Evolutionary conservation across 30 jellyfish, hydroid and myxozoan species (phyloP).

Genomic region (Hydractinia symbiolongicarpus): DNA sequence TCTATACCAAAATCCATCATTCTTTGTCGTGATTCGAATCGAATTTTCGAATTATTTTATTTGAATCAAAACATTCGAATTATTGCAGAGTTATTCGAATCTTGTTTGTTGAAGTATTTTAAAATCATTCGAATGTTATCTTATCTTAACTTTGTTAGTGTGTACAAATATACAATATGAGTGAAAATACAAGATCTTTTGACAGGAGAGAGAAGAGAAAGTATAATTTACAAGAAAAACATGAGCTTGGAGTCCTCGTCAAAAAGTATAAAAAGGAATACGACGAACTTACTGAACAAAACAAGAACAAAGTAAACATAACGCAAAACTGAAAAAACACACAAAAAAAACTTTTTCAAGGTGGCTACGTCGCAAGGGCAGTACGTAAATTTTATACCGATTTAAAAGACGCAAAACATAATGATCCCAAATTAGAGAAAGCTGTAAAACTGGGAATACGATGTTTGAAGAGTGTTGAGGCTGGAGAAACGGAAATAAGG

Average conservation of each 20-base stretch:
- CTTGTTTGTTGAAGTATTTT: too few species aligned
- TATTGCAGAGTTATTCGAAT: too few species aligned
- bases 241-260: constrained; percentile 22
- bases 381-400: constrained; percentile 59
- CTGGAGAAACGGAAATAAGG: constrained; percentile 6
- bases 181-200: not conserved
- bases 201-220: constrained; percentile 7
- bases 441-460: constrained; percentile 64
- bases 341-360: constrained; percentile 22
- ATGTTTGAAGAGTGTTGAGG: constrained; percentile 14
- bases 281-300: constrained; percentile 22
- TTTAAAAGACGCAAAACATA: constrained; percentile 40
- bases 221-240: constrained; percentile 24
- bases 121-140: too few species aligned
- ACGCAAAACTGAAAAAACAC: constrained; percentile 41
- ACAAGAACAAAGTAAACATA: constrained; percentile 32
- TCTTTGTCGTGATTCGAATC: too few species aligned
- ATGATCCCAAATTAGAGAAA: constrained; percentile 43
- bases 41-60: too few species aligned
- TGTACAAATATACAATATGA: too few species aligned
- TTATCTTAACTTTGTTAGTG: too few species aligned
- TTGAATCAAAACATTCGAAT: too few species aligned
- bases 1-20: too few species aligned
- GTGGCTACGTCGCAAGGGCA: constrained; percentile 59
- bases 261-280: constrained; percentile 21